phyloP scores from a whole-genome alignment of 2,113 vertebrate species.

The Pavo muticus region DNA sequence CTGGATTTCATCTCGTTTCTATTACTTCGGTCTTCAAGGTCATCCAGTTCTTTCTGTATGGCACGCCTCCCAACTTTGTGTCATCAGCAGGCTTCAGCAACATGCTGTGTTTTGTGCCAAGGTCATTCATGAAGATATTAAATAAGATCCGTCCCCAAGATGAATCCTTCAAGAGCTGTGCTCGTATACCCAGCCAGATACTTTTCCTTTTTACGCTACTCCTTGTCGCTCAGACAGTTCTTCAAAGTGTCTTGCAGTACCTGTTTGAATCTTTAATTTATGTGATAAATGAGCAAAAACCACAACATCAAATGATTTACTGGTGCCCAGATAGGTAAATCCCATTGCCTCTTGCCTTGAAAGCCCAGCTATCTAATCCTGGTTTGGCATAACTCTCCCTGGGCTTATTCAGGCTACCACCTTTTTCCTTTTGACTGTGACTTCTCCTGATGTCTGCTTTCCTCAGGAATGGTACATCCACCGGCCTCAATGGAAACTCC shows the following conservation, averaged over 20 bases:
- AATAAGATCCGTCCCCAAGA: slow-evolving; percentile 23
- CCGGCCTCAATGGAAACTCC: fast-evolving
- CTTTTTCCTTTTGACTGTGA: background rate
- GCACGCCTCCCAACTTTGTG: slow-evolving; percentile 36
- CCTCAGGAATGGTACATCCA: background rate
- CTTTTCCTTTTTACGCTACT: background rate
- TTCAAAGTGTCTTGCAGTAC: background rate
- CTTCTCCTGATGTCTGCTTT: background rate
- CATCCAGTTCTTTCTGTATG: slow-evolving; percentile 37
- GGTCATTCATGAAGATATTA: slow-evolving; percentile 52
- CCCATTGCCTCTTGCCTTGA: background rate
- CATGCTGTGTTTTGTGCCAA: slow-evolving; percentile 21
- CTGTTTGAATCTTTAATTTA: background rate
- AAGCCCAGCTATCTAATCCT: background rate
- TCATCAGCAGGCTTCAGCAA: slow-evolving; percentile 54
- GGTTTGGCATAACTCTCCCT: background rate
- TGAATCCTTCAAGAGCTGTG: background rate
- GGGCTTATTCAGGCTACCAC: background rate
- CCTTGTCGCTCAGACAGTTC: background rate
- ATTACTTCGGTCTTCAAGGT: slow-evolving; percentile 31
- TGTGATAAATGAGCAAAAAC: background rate
- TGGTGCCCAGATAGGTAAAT: background rate
- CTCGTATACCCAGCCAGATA: slow-evolving; percentile 7
- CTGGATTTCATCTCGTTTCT: slow-evolving; percentile 33
- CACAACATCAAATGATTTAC: background rate